Evolutionary conservation across 2,113 vertebrate genomes (phyloP).

Genomic region (Esox niger): DNA sequence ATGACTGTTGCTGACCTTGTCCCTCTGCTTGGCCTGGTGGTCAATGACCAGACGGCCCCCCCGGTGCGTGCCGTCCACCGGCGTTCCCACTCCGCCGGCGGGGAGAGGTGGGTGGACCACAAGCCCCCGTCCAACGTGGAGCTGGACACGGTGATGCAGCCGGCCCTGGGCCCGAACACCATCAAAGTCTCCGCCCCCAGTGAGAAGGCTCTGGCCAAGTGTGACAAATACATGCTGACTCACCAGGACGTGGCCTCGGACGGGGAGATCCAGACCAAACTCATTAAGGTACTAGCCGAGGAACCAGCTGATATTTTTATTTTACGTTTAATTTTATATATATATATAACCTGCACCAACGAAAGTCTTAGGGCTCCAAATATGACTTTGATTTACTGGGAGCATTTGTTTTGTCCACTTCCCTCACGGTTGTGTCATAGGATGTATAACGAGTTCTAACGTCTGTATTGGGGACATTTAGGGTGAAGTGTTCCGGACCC

Average conservation of each 20-base stretch:
- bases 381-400: too few species aligned
- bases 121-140: constrained; percentile 86
- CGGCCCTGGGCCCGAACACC: constrained; percentile 84
- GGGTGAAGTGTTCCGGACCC: constrained; percentile 91
- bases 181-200: constrained; percentile 88
- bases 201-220: constrained; percentile 90
- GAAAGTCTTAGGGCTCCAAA: too few species aligned
- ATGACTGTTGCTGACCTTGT: too few species aligned
- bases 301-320: not conserved
- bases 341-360: too few species aligned
- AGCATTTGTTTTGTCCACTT: constrained; percentile 1
- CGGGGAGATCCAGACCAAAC: constrained; percentile 90
- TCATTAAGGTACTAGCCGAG: constrained; percentile 91
- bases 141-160: constrained; percentile 92
- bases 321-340: not conserved
- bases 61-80: constrained; percentile 79
- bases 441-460: not conserved
- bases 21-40: too few species aligned
- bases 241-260: constrained; percentile 96
- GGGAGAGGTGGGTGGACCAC: constrained; percentile 94
- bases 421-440: too few species aligned
- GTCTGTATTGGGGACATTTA: constrained; percentile 44
- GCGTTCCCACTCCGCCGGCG: constrained; percentile 87
- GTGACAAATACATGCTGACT: constrained; percentile 93
- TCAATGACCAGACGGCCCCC: constrained; percentile 75